Evolutionary conservation across 2,797 vertebrate species (phyloP), one percentile per base, ranked within the genome.

Genomic region (Falco columbarius): DNA sequence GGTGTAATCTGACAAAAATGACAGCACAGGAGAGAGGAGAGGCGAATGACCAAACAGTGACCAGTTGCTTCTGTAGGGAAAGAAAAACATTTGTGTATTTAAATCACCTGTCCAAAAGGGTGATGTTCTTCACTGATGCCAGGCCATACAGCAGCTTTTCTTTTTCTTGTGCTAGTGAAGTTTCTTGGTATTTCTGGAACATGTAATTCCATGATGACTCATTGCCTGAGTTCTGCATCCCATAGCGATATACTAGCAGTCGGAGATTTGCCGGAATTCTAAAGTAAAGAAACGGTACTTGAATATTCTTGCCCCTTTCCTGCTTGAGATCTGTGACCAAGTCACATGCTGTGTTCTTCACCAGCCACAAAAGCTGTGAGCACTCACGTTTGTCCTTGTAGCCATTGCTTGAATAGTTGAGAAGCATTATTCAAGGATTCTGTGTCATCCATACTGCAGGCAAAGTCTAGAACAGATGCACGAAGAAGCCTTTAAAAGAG

Each of bases 111-210:
- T 97, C 91, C 75, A 99, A 98, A 74, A 99, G 98, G 10, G 85
- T 24, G 72, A 99, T 80, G 11, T 98, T 93, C 47, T 98, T 97
- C 94, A 99, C 98, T 6, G 99, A 99, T 34, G 99, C 99, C 92
- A 99, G 97, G 49, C 99, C 99, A 32, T 99, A 99, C 24, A 99
- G 98, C 59, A 99, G 97, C 94, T 99, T 99, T 97, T 99, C 99
- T 96, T 99, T 99, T 95, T 99, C 99, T 96, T 99, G 99, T 14
- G 99, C 99, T 95, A 99, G 97, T 32, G 98, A 27, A 7, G 98
- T 96, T 4, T 86, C 52, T 92, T 97, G 98, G 95, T 99, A 99
- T 89, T 97, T 98, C 54, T 98, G 0, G 24, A 99, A 99, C 98
- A 99, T 99, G 6, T 94, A 82, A 59, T 98, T 96, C 99, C 99